Base-by-base conservation (phyloP, 2,888 invertebrate species). In the Argyresthia albistria region DNA sequence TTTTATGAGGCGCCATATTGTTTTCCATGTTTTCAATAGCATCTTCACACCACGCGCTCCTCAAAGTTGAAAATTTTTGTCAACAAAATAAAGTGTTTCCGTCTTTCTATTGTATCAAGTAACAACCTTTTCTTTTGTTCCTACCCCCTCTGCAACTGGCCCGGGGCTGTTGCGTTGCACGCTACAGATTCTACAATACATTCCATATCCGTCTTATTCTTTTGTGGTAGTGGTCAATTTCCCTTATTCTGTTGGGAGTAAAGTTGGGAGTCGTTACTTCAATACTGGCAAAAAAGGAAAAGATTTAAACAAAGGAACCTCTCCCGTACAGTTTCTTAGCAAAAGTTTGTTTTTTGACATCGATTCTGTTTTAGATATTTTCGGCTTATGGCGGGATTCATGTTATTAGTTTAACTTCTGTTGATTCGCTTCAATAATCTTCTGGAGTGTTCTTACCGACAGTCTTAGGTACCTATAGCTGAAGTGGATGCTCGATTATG, bases 111-210 rank as follows among this genome's bases (percentile, higher is more conserved):
- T 48, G 48, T 48, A 10, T 36, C 12, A 12, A 39, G 36, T 12
- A 37, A 39, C 48, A 12, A 36, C 15, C 48, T 48, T 25, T 25
- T 47, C 48, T 48, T 48, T 48, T 48, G 48, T 48, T 48, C 36
- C 15, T 6, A 25, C 7, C n/a, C 36, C 14, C 47, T 11, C 35
- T n/a, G 35, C 37, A 37, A 48, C 37, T 37, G 36, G 15, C 36
- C 37, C 37, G 14, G 9, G 36, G 37, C 48, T 12, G 37, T 35
- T 48, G 48, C 14, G 8, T 25, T 2, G 25, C 25, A 25, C 25
- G 25, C 25, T 25, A 4, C 25, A 25, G 2, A 25, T 2, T 25
- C 6, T 4, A 25, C 25, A 25, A 25, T 25, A 25, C 25, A 25
- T 25, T 25, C 25, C 6, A 25, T 6, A 25, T 25, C 25, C 25